Percentiles rank a stretch among this genome's conserved stretches.
phyloP scores from a whole-genome alignment of 1,140 invertebrate species.

The Physella acuta region DNA sequence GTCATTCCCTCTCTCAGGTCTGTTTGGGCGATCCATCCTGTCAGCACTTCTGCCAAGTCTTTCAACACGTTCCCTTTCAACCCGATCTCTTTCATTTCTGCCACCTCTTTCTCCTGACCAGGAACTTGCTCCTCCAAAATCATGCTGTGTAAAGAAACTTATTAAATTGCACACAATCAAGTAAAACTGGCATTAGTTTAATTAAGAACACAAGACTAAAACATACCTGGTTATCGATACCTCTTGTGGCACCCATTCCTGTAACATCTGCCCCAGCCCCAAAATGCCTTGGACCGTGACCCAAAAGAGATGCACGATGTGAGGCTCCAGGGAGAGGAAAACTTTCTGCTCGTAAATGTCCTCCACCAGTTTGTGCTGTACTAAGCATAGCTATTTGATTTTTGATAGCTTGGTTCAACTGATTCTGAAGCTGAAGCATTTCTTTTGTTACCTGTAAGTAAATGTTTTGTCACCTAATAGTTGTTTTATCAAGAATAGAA shows the following conservation, averaged over 20 bases:
- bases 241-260: neutral
- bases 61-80: neutral
- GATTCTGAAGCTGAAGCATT: conserved; percentile 24
- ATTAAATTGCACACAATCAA: neutral
- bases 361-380: conserved; percentile 9
- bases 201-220: too few relatives aligned
- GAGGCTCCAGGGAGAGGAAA: conserved; percentile 2
- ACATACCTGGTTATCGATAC: neutral
- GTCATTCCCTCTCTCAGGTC: conserved; percentile 4
- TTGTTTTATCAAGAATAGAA: neutral
- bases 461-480: too few relatives aligned
- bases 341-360: neutral
- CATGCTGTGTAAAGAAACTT: neutral
- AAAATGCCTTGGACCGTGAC: conserved; percentile 19
- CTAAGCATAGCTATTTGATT: conserved; percentile 26
- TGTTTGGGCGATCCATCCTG: conserved; percentile 1
- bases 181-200: too few relatives aligned
- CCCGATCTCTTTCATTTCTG: neutral
- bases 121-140: conserved; percentile 8
- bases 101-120: conserved; percentile 13
- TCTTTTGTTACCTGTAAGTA: conserved; percentile 22
- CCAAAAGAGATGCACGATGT: conserved; percentile 8
- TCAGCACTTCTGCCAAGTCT: neutral
- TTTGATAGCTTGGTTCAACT: conserved; percentile 25
- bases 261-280: neutral